Percentiles rank a stretch among this genome's conserved stretches.
Conservation (phyloP, 1,140 invertebrate species). For the Orius insidiosus region DNA sequence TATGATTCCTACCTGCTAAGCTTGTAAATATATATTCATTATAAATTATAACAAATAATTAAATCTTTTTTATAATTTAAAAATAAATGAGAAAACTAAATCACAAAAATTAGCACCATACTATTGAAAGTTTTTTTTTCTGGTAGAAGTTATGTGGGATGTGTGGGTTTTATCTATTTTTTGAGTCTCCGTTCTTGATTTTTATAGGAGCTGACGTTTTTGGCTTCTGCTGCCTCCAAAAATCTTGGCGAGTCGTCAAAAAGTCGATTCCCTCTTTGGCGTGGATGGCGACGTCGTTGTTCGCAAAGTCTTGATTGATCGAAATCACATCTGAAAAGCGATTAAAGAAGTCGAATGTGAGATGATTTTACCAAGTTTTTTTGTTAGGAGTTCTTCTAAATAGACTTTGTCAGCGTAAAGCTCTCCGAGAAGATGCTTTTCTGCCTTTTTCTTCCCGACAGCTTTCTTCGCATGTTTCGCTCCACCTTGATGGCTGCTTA, state of each 20-base stretch:
- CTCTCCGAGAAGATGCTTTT: constrained; percentile 43
- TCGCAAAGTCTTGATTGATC: constrained; percentile 25
- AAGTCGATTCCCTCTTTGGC: constrained; percentile 57
- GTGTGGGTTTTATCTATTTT: no score
- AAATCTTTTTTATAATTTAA: no score
- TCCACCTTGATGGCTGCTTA: neutral
- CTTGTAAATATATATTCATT: no score
- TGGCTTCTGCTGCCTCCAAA: constrained; percentile 53
- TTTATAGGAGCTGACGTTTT: constrained; percentile 11
- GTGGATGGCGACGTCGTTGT: constrained; percentile 35
- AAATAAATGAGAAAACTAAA: no score
- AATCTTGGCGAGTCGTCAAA: constrained; percentile 54
- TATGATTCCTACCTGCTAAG: no score
- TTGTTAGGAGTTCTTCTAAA: constrained; percentile 47
- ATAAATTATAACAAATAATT: no score
- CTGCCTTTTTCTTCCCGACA: constrained; percentile 14
- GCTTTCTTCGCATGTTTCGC: constrained; percentile 5
- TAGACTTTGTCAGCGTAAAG: constrained; percentile 63
- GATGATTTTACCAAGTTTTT: constrained; percentile 45
- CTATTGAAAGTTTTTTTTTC: no score
- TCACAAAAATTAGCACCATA: no score
- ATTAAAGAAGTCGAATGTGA: constrained; percentile 28
- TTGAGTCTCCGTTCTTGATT: constrained; percentile 1
- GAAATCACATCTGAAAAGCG: constrained; percentile 26
- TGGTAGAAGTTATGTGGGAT: no score